Evolutionary conservation across 1,140 invertebrate species (phyloP).

Genomic region (Sipha flava): DNA sequence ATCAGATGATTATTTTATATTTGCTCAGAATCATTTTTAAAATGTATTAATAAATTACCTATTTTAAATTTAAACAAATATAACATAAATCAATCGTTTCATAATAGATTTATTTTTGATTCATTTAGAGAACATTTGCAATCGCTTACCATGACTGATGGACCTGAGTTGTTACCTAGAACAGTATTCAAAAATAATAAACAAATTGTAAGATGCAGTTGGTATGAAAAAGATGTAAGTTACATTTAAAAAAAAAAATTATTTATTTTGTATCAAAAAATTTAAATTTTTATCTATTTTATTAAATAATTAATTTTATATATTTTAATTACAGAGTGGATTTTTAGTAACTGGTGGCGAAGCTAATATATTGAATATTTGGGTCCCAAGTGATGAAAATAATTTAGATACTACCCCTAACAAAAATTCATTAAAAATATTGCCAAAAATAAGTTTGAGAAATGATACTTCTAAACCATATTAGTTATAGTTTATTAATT

Average conservation of each 20-base stretch:
- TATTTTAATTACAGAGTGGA: not conserved
- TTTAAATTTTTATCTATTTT: too few relatives aligned
- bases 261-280: too few relatives aligned
- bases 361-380: constrained; percentile 34
- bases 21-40: too few relatives aligned
- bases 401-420: not conserved
- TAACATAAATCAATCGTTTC: too few relatives aligned
- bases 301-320: too few relatives aligned
- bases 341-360: constrained; percentile 35
- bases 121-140: constrained; percentile 30
- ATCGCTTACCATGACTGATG: not conserved
- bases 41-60: too few relatives aligned
- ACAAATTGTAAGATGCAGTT: constrained; percentile 38
- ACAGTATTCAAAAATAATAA: constrained; percentile 35
- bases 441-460: constrained; percentile 9
- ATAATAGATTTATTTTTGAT: too few relatives aligned
- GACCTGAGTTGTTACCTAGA: constrained; percentile 1
- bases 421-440: constrained; percentile 4
- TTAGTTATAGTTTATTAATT: not conserved
- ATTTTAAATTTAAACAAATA: too few relatives aligned
- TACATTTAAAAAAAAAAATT: too few relatives aligned
- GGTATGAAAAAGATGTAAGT: constrained; percentile 35
- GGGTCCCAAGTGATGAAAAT: constrained; percentile 26
- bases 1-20: too few relatives aligned
- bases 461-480: constrained; percentile 15